Conservation (phyloP, 2,888 invertebrate species). For the Campoletis raptor region DNA sequence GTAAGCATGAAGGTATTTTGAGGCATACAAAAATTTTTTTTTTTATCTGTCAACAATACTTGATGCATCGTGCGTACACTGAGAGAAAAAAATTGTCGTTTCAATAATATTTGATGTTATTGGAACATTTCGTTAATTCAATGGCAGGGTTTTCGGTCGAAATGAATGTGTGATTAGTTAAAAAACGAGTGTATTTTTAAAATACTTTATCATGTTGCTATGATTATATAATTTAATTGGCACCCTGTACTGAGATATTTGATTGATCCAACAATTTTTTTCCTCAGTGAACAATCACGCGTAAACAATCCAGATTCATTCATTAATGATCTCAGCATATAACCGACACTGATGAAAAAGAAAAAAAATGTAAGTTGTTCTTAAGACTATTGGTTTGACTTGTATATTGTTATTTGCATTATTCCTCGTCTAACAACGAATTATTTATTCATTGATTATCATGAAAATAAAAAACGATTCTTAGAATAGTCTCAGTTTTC, state of each 20-base stretch:
- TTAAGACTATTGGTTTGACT: not conserved
- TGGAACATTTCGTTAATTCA: too few relatives aligned
- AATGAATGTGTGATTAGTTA: too few relatives aligned
- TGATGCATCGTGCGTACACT: not conserved
- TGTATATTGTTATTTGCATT: not conserved
- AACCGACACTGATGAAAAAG: not conserved
- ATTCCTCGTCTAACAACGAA: not conserved
- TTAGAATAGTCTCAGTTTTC: not conserved
- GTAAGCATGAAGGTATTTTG: not conserved
- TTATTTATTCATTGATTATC: slow-evolving; percentile 5
- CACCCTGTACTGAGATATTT: too few relatives aligned
- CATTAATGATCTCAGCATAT: not conserved
- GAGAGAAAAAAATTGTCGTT: too few relatives aligned
- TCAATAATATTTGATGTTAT: too few relatives aligned
- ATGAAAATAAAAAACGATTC: slow-evolving; percentile 5
- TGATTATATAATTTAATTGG: too few relatives aligned
- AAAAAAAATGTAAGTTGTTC: not conserved
- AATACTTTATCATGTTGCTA: too few relatives aligned
- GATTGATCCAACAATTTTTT: too few relatives aligned
- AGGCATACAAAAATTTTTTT: not conserved
- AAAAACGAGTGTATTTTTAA: too few relatives aligned
- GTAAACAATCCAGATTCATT: slow-evolving; percentile 20
- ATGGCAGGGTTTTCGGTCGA: too few relatives aligned
- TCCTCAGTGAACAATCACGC: not conserved
- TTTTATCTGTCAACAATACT: not conserved